A percentile compares a stretch with the other conserved stretches of the same genome.
These are phyloP conservation scores for Promerops cafer DNA, from an alignment of 2,113 vertebrate species.

Conservation along the genomic window DNA sequence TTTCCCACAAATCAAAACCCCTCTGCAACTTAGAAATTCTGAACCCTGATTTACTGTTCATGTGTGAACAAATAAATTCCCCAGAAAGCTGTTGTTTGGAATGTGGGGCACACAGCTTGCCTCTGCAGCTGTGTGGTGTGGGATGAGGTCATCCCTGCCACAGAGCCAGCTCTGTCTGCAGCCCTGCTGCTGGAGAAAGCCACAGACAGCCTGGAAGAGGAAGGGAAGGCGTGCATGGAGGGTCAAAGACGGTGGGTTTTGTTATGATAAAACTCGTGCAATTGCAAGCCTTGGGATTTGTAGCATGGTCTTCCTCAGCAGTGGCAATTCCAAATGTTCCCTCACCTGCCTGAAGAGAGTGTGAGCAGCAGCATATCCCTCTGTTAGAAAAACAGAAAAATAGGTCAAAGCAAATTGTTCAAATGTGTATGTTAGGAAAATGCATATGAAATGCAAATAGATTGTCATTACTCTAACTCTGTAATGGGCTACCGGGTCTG, in stretches of 20 bases:
- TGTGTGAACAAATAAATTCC: conserved; percentile 42
- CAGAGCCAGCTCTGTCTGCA: conserved; percentile 45
- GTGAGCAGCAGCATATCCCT: neutral
- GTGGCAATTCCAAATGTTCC: neutral
- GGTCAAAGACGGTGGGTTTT: neutral
- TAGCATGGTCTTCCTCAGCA: neutral
- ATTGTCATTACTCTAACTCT: neutral
- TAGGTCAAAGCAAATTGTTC: neutral
- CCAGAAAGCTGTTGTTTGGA: conserved; percentile 20
- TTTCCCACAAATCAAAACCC: conserved; percentile 38
- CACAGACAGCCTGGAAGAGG: conserved; percentile 22
- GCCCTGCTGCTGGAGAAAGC: neutral
- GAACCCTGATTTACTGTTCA: conserved; percentile 26
- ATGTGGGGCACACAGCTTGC: neutral
- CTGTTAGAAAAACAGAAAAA: neutral
- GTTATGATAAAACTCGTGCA: neutral
- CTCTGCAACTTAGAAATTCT: neutral
- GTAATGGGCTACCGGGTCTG: neutral
- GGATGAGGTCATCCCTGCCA: conserved; percentile 42
- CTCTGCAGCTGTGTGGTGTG: conserved; percentile 26
- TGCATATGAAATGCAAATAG: neutral
- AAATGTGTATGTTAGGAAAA: neutral
- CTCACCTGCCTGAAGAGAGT: neutral
- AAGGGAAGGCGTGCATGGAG: neutral
- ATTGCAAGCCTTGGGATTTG: neutral